Evolutionary conservation across 2,113 vertebrate species (phyloP), one percentile per base, ranked within the genome.

Genomic region (Sterna hirundo): DNA sequence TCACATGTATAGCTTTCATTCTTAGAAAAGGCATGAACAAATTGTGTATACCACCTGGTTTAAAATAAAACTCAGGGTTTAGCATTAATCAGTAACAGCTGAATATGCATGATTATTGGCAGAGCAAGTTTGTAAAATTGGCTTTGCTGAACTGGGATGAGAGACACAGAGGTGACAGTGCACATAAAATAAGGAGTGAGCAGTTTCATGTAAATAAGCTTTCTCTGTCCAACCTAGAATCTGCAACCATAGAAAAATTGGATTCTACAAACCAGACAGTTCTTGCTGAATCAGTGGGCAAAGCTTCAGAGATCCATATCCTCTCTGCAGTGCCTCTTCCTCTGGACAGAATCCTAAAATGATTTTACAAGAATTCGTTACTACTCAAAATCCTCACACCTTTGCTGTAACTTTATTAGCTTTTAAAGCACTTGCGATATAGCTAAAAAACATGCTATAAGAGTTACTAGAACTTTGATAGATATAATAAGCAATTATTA

Each of bases 401-500:
- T 91, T 94, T 90, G 27, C 78, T 90, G 46, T 77, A 91, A 93
- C 62, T 96, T 96, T 96, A 96, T 94, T 86, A 93, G 71, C 64
- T 90, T 81, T 94, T 93, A 95, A 95, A 95, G 91, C 42, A 78
- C 91, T 86, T 69, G 19, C 4, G n/a, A 78, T 96, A 92, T 52
- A 95, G 83, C 61, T 86, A 78, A 97, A 93, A 78, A 95, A 94
- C 92, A 91, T 69, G 32, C 83, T 61, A 17, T 91, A 64, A 92
- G 90, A 95, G 61, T 76, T 93, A 93, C 85, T 86, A 86, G 85
- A 96, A 95, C 75, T 96, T 90, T 91, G 83, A 96, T 79, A 89
- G 90, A 86, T 90, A 95, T 92, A 97, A 98, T 96, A 97, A 97
- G 83, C 93, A 97, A 95, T 95, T 88, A 94, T 93, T 94, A 94